Evolutionary conservation across 2,113 vertebrate genomes (phyloP), one percentile per base, ranked within the genome.

Genomic region (Tachysurus vachellii): DNA sequence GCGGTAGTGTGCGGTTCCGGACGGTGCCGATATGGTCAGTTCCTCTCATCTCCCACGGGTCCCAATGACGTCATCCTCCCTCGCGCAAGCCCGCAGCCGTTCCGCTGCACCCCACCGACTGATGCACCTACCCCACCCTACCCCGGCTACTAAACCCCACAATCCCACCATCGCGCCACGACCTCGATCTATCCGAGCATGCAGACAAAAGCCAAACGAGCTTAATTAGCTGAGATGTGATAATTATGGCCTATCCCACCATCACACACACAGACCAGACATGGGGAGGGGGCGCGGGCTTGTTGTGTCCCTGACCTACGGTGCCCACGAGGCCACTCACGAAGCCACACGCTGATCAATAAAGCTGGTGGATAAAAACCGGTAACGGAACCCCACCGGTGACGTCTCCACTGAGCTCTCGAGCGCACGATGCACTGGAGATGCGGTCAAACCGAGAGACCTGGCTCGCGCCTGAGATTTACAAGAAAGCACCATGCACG

Each of bases 11-110:
- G 79, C 64, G 64, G 47, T 85, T 59, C 54, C 21, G 66, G 66
- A 73, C 3, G 53, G 14, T 57, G 50, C 83, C 83, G 73, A 54
- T 84, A 36, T 75, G 83, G 83, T 75, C 92, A 91, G 90, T 84
- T 90, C 84, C 89, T 89, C 86, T 91, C 73, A 79, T 89, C 90
- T 92, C 61, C 83, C 53, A 81, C 91, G 89, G 93, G 89, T 94
- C 91, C 91, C 92, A 92, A 95, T 96, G 95, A 95, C 95, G 95
- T 95, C 95, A 96, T 93, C 92, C 90, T 89, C 91, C 80, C 80
- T 82, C 83, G 85, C 71, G 76, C 85, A 61, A 59, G 85, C 81
- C 88, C 86, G 89, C 64, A 88, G 87, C 84, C 89, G 87, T 92
- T 87, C 80, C 61, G 53, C 68, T 82, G 77, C 92, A 89, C 92